These are phyloP conservation scores for Panagrolaimus sp. DNA, from an alignment of 1,140 invertebrate genomes.

Conservation along the genomic window DNA sequence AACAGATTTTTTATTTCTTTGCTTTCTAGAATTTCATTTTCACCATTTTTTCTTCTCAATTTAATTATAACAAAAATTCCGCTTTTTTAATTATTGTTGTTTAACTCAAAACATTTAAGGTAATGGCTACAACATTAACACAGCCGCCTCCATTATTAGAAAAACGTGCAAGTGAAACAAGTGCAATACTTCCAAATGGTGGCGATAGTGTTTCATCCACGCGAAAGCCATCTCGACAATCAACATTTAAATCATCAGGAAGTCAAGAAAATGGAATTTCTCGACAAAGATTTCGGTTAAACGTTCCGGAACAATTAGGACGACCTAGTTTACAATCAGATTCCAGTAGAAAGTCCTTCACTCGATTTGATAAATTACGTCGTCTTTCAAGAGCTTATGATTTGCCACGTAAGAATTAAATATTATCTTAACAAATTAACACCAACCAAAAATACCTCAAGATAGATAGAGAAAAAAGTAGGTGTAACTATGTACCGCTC, in stretches of 20 bases:
- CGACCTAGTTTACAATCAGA: too few species aligned
- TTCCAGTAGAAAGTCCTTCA: neutral
- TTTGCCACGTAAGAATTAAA: neutral
- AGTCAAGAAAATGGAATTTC: slow-evolving; percentile 5
- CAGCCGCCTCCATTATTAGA: too few species aligned
- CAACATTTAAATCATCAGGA: neutral
- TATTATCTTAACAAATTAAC: neutral
- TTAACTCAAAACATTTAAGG: too few species aligned
- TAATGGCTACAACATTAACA: too few species aligned
- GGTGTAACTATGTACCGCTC: too few species aligned
- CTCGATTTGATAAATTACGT: neutral
- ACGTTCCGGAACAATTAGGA: neutral
- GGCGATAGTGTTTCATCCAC: neutral
- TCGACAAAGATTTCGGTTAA: neutral
- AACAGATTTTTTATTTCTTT: too few species aligned
- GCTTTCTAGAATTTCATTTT: too few species aligned
- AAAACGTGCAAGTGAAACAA: neutral
- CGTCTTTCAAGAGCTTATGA: slow-evolving; percentile 1
- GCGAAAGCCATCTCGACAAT: neutral
- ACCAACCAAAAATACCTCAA: too few species aligned
- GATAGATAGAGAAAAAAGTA: too few species aligned
- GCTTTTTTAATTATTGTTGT: too few species aligned
- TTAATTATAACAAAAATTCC: too few species aligned
- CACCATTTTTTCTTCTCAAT: too few species aligned
- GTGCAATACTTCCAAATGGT: neutral